Conservation (phyloP, 1,140 invertebrate genomes). For the Calephelis nemesis region DNA sequence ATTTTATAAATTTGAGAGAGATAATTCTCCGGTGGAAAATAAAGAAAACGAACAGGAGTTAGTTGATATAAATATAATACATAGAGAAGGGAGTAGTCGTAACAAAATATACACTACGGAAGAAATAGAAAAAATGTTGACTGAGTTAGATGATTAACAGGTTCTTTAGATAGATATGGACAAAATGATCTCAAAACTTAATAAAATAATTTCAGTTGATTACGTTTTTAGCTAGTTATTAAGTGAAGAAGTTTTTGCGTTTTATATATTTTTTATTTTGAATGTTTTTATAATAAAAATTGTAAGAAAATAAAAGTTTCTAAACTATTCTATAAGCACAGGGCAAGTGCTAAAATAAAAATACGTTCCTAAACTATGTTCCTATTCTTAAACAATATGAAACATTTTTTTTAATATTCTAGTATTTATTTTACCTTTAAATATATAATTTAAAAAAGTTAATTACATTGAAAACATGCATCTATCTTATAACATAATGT, state of each 20-base stretch:
- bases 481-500: background rate
- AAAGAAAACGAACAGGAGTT: background rate
- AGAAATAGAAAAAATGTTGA: conserved; percentile 2
- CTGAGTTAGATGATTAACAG: background rate
- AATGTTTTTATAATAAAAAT: background rate
- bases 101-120: background rate
- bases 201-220: background rate
- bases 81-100: background rate
- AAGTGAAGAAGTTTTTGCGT: background rate
- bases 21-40: background rate
- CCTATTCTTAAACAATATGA: background rate
- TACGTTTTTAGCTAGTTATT: background rate
- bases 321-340: too few species aligned
- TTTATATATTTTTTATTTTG: background rate
- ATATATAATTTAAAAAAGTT: too few species aligned
- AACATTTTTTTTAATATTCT: background rate
- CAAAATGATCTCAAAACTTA: background rate
- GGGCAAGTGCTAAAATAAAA: too few species aligned
- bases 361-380: background rate
- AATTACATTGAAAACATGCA: too few species aligned
- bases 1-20: background rate
- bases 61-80: background rate
- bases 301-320: conserved; percentile 1
- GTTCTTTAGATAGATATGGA: background rate
- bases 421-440: too few species aligned